A percentile compares a stretch with the other conserved stretches of the same genome.
phyloP scores from a whole-genome alignment of 2,113 vertebrate species.

The Rhinoderma darwinii region DNA sequence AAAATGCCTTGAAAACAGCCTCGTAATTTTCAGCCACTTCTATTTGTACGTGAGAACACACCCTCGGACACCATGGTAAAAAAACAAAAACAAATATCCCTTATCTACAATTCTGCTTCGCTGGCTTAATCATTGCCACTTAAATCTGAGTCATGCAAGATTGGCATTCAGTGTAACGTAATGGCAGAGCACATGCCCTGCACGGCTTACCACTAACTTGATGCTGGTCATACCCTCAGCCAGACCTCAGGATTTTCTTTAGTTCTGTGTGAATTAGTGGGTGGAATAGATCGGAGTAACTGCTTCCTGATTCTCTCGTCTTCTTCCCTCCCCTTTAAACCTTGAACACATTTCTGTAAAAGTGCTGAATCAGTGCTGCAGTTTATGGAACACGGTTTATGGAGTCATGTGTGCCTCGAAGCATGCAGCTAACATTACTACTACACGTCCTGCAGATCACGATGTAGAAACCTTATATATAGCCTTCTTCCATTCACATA shows the following conservation, averaged over 20 bases:
- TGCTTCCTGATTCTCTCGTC: constrained; percentile 24
- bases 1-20: too few species aligned
- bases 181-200: not conserved
- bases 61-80: not conserved
- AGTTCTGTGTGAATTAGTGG: not conserved
- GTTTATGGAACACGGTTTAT: not conserved
- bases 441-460: too few species aligned
- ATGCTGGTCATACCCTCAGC: not conserved
- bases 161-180: not conserved
- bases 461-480: not conserved
- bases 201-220: not conserved
- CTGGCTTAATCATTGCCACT: not conserved
- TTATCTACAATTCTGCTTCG: not conserved
- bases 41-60: too few species aligned
- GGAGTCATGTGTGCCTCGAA: not conserved
- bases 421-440: not conserved
- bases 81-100: not conserved
- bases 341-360: constrained; percentile 32
- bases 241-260: not conserved
- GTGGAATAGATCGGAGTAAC: not conserved
- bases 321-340: constrained; percentile 44
- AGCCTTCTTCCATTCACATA: not conserved
- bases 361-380: constrained; percentile 51
- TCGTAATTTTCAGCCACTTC: too few species aligned
- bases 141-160: not conserved